phyloP scores from a whole-genome alignment of 2,113 vertebrate species.

The Pluvianellus socialis region DNA sequence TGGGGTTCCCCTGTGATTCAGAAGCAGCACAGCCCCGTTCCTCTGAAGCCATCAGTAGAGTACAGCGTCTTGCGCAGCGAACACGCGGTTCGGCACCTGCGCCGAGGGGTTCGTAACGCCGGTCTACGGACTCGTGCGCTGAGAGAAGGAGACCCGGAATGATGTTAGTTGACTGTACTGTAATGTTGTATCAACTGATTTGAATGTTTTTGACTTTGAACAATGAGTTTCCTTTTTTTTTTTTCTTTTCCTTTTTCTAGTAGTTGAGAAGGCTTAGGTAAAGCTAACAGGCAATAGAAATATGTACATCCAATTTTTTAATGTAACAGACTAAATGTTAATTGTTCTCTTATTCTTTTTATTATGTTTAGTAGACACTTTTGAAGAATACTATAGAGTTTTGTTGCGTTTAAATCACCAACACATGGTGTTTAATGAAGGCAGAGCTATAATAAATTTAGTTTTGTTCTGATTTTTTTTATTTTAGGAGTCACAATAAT shows the following conservation, averaged over 20 bases:
- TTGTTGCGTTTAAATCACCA: constrained; percentile 87
- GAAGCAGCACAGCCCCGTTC: constrained; percentile 47
- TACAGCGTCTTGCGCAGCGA: constrained; percentile 31
- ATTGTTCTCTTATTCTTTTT: constrained; percentile 83
- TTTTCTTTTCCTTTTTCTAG: constrained; percentile 79
- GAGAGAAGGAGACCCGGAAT: constrained; percentile 79
- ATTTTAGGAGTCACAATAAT: constrained; percentile 75
- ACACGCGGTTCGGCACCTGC: constrained; percentile 74
- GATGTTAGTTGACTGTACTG: constrained; percentile 87
- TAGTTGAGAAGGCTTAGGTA: constrained; percentile 81
- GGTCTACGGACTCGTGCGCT: constrained; percentile 76
- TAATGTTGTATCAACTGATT: constrained; percentile 95
- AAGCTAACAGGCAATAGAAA: constrained; percentile 93
- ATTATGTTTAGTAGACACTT: constrained; percentile 88
- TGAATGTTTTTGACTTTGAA: constrained; percentile 84
- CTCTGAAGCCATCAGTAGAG: constrained; percentile 65
- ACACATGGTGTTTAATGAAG: constrained; percentile 80
- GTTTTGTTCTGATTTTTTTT: constrained; percentile 90
- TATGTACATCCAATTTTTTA: constrained; percentile 81
- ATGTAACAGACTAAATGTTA: constrained; percentile 82
- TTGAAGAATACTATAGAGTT: constrained; percentile 82
- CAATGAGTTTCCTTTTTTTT: constrained; percentile 55
- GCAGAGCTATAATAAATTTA: constrained; percentile 86
- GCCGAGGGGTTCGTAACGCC: constrained; percentile 74
- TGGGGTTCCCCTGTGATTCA: constrained; percentile 55